phyloP scores from a whole-genome alignment of 2,113 vertebrate genomes.

The Tichodroma muraria region DNA sequence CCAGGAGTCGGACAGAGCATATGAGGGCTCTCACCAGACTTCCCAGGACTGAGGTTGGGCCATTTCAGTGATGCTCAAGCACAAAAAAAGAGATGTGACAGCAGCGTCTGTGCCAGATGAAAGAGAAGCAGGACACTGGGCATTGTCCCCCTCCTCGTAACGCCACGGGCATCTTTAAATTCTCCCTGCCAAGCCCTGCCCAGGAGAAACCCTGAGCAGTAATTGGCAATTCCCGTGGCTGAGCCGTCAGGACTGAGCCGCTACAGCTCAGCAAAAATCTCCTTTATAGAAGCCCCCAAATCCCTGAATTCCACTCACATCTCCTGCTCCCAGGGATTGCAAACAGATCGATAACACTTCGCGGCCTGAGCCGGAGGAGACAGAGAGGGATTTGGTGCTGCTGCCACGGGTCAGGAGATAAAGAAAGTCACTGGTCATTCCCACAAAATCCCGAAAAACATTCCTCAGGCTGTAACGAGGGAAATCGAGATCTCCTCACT shows the following conservation, averaged over 20 bases:
- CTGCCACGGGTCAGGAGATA: background rate
- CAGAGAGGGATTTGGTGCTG: conserved; percentile 22
- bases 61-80: background rate
- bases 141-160: background rate
- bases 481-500: background rate
- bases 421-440: background rate
- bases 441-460: background rate
- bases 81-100: background rate
- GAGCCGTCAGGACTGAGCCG: background rate
- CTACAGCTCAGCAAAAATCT: background rate
- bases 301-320: conserved; percentile 44
- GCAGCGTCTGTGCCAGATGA: background rate
- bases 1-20: background rate
- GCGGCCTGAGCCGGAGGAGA: background rate
- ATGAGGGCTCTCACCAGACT: background rate
- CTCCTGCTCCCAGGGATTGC: background rate
- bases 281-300: conserved; percentile 11
- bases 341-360: conserved; percentile 6
- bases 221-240: background rate
- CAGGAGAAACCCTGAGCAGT: background rate
- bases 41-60: background rate
- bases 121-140: background rate
- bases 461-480: background rate
- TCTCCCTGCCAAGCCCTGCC: background rate
- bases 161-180: background rate